Base-by-base conservation (phyloP, 2,113 vertebrate species). In the Ictalurus furcatus region DNA sequence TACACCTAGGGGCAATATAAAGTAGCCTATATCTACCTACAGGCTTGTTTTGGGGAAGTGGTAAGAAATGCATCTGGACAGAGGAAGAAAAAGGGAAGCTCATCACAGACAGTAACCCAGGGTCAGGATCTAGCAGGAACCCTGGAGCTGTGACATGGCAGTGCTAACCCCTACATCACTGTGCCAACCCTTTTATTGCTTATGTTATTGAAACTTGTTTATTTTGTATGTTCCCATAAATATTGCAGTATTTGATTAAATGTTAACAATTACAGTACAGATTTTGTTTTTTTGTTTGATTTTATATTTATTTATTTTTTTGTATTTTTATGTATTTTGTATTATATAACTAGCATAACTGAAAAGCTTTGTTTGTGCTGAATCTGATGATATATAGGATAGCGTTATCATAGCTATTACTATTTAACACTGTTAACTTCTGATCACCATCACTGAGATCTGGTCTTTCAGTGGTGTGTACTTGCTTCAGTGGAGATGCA, bases 401-500 rank as follows among this genome's bases (percentile, higher is more conserved):
- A 16, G 11, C n/a, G 25, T 5, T 79, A 14, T 28, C 25, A 52
- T n/a, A 6, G 14, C 25, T n/a, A n/a, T 16, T 54, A 52, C 25
- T 52, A 14, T 58, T 80, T 74, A 40, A 74, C 37, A 54, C 11
- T 40, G 7, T 48, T 48, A 90, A 63, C 65, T 1, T 65, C 69
- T 28, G 16, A 87, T 79, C 74, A 48, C 28, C 61, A n/a, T 78
- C 56, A 37, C 14, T 30, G 28, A 87, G 40, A 44, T 63, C 13
- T 63, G 14, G 48, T 30, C 52, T 40, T 65, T 88, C 16, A 23
- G 63, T 44, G 16, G 16, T 61, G 52, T 44, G 67, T 61, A 48
- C 44, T 58, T 48, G 81, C 23, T 30, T 88, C 52, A 67, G 76
- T 34, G 16, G 44, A 65, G 16, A 81, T 80, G 48, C 56, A 89